Conservation (phyloP, 2,113 vertebrate species). For the Neogobius melanostomus region DNA sequence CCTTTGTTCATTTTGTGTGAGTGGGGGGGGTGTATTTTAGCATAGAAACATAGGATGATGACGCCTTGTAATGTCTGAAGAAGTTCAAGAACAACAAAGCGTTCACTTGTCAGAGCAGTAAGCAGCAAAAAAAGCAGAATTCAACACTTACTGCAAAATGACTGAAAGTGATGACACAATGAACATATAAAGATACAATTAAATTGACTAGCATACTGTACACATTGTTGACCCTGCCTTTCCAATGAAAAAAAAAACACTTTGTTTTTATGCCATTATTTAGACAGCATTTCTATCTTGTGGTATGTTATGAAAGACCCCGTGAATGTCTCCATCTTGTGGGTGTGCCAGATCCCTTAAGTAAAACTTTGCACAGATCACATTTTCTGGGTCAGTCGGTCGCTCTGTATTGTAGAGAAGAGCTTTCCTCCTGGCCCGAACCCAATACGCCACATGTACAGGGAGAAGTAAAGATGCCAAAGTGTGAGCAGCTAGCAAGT, state of each 20-base stretch:
- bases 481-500: background rate
- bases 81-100: background rate
- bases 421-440: slow-evolving; percentile 38
- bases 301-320: background rate
- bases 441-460: slow-evolving; percentile 73
- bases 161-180: too few species aligned
- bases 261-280: background rate
- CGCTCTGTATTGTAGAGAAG: background rate
- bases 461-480: slow-evolving; percentile 2
- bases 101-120: too few species aligned
- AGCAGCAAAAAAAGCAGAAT: too few species aligned
- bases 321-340: background rate
- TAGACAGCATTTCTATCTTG: background rate
- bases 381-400: background rate
- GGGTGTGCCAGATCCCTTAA: background rate
- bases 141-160: too few species aligned
- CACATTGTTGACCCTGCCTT: background rate
- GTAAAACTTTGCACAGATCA: background rate
- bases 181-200: too few species aligned
- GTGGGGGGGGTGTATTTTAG: too few species aligned
- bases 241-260: too few species aligned
- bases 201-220: background rate
- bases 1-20: too few species aligned
- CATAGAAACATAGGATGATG: background rate
- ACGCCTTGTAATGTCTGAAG: background rate